These are phyloP conservation scores for Automeris io DNA, from an alignment of 2,888 invertebrate species.

Conservation along the genomic window DNA sequence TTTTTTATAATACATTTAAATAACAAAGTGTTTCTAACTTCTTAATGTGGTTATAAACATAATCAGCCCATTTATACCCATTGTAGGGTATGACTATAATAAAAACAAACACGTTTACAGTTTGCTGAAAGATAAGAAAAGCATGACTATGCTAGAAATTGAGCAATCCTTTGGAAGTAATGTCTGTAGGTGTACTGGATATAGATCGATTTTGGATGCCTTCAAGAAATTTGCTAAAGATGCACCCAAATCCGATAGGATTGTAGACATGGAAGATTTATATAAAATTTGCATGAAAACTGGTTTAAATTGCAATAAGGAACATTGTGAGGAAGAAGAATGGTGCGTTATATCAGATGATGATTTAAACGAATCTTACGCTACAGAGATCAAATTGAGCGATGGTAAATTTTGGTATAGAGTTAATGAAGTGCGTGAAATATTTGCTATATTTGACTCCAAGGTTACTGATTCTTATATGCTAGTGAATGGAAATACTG, in stretches of 20 bases:
- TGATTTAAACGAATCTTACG: slow-evolving; percentile 11
- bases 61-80: background rate
- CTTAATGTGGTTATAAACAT: background rate
- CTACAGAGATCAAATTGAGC: slow-evolving; percentile 23
- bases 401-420: slow-evolving; percentile 70
- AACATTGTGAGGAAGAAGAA: slow-evolving; percentile 15
- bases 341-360: slow-evolving; percentile 17
- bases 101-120: slow-evolving; percentile 30
- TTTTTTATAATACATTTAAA: no score
- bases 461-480: slow-evolving; percentile 68
- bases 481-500: slow-evolving; percentile 83
- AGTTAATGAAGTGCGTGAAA: slow-evolving; percentile 57
- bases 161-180: slow-evolving; percentile 84
- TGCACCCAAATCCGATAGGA: no score
- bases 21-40: no score
- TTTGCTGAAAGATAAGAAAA: slow-evolving; percentile 48
- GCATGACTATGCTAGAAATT: slow-evolving; percentile 76
- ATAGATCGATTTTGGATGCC: slow-evolving; percentile 78
- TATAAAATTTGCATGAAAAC: slow-evolving; percentile 21
- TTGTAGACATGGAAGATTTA: slow-evolving; percentile 47
- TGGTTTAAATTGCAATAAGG: slow-evolving; percentile 17
- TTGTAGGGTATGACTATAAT: background rate
- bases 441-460: slow-evolving; percentile 67
- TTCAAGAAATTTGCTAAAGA: slow-evolving; percentile 78
- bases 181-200: slow-evolving; percentile 85